Base-by-base conservation (phyloP, 2,113 vertebrate species). In the Trematocara unimaculatum region DNA sequence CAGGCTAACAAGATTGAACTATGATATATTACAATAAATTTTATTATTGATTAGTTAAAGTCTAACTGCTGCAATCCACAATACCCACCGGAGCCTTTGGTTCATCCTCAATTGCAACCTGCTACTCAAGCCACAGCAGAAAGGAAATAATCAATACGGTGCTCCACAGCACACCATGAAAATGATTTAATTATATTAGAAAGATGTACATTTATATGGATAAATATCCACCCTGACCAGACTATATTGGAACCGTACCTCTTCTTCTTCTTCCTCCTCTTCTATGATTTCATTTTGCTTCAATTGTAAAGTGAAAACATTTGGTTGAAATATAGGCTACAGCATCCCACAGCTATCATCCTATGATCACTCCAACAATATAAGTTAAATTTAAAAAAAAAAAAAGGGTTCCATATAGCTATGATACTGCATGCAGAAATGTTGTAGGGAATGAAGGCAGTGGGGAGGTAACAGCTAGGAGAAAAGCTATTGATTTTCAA, bases 261-360 rank as follows among this genome's bases (percentile, higher is more conserved):
- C 94, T 53, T 88, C 89, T 42, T 11, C 84, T 85, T 91, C 90
- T 83, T 93, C 86, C 80, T 92, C 90, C 33, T 94, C 94, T 35
- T 88, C 91, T 81, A 79, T 40, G 47, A 89, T 38, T 85, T 91
- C 90, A 90, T 95, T 14, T 88, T 23, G 91, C 95, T 95, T 95
- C 83, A 90, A 90, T 82, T 58, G 54, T 85, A 56, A 92, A 90
- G 84, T 89, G 31, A 94, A 93, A 77, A 93, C 40, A 94, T 10
- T 77, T 45, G 12, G 49, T 90, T 93, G 38, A 89, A 84, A 60
- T 49, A 85, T 49, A 29, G 53, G 6, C 70, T 87, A 62, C 8
- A 31, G 2, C 13, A 8, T 54, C 54, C 8, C 42, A 55, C 4
- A 40, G 9, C 62, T 55, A 81, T 15, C 82, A n/a, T 45, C 47